Conservation (phyloP, 1,140 invertebrate genomes). For the Apis cerana region DNA sequence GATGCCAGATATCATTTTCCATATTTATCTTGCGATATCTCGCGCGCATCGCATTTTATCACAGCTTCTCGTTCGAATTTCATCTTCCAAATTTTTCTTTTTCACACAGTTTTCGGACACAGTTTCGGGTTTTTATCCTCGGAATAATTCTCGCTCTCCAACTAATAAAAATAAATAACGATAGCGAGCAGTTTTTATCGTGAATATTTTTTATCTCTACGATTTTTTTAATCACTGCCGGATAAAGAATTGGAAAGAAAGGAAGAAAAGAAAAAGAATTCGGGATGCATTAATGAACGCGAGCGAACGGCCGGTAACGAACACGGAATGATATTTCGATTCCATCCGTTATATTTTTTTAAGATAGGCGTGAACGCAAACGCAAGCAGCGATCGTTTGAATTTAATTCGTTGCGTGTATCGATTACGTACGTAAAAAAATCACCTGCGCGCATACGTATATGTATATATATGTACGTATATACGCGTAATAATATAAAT, state of each 20-base stretch:
- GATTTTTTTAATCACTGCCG: neutral
- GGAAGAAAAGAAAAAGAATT: too few species aligned
- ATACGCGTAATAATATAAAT: neutral
- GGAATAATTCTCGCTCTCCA: neutral
- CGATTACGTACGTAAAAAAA: neutral
- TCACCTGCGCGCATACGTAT: too few species aligned
- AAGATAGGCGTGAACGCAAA: slow-evolving; percentile 6
- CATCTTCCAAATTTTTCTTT: too few species aligned
- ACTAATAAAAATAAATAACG: neutral
- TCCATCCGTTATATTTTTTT: neutral
- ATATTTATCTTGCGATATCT: too few species aligned
- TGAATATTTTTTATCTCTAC: neutral
- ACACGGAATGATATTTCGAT: neutral
- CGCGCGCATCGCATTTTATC: too few species aligned
- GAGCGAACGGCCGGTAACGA: neutral
- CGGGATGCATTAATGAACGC: neutral
- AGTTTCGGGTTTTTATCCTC: neutral
- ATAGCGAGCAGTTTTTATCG: neutral
- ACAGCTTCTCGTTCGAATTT: too few species aligned
- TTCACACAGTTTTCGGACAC: too few species aligned
- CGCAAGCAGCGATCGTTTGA: neutral
- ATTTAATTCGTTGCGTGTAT: neutral
- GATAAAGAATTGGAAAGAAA: neutral
- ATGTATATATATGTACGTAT: too few species aligned
- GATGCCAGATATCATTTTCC: neutral